Evolutionary conservation across 2,113 vertebrate species (phyloP), one percentile per base, ranked within the genome.

Genomic region (Lathamus discolor): DNA sequence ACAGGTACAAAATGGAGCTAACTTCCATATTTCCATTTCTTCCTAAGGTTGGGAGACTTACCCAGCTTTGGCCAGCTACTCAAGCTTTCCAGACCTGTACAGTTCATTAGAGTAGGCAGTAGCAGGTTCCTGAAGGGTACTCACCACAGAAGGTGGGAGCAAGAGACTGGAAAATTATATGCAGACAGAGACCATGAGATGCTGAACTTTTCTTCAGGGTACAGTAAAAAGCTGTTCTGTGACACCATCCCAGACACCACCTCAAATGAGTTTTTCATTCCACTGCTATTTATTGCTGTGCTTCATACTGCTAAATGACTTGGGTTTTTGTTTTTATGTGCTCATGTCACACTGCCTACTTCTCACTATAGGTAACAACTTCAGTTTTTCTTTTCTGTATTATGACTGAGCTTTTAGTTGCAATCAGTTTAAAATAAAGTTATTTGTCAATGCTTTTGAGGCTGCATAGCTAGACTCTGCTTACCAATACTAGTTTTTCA

Each of bases 341-440:
- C 41, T 85, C 67, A 6, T 54, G 25, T 2, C 29, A 5, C n/a
- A 33, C 41, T 1, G 0, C 9, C n/a, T 46, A 13, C 14, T 80
- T 76, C 39, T 70, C 17, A 14, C 23, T 63, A 55, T 10, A 55
- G 13, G 24, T 31, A 91, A 29, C 8, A 29, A 23, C 10, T 15
- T 75, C 10, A 29, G 23, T 31, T 79, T 82, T 88, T 66, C 7
- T 22, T 82, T 62, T 51, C 5, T 10, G 24, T 22, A 33, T 51
- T 61, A 27, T 7, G 16, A 48, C 1, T 11, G 24, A 49, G 5
- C 5, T 63, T 37, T 57, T 18, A 43, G 11, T 19, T 49, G 16
- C 11, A 20, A 31, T 61, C 8, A 8, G 22, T 31, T 88, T 61
- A 59, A 87, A 86, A 88, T n/a, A 51, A 51, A 59, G 5, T 11